These are phyloP conservation scores for Bruchidius siliquastri DNA, from an alignment of 2,888 invertebrate species.

Conservation along the genomic window DNA sequence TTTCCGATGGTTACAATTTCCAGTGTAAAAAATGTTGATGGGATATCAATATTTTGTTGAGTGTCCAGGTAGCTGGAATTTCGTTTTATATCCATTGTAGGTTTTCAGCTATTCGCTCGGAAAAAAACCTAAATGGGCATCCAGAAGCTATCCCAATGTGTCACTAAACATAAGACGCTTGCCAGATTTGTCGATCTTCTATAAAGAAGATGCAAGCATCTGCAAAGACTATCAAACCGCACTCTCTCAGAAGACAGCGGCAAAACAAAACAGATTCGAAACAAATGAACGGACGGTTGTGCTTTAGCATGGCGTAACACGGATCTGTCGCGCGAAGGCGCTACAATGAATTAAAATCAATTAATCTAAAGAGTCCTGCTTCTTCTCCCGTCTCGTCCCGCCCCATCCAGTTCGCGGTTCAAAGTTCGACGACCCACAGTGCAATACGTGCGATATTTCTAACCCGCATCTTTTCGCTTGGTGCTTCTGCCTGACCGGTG, in stretches of 20 bases:
- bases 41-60: too few species aligned
- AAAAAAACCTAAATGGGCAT: too few species aligned
- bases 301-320: background rate
- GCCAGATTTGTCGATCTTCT: too few species aligned
- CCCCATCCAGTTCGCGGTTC: background rate
- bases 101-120: too few species aligned
- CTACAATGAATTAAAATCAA: background rate
- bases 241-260: background rate
- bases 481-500: background rate
- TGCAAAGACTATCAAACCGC: too few species aligned
- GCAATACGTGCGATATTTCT: background rate
- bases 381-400: background rate
- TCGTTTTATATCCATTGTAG: too few species aligned
- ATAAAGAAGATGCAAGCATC: too few species aligned
- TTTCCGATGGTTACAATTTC: too few species aligned
- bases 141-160: too few species aligned
- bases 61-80: too few species aligned
- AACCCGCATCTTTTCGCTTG: background rate
- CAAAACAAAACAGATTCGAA: background rate
- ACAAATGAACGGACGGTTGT: background rate
- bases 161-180: too few species aligned
- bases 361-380: background rate
- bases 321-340: background rate
- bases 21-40: too few species aligned
- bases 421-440: background rate